Conservation (phyloP, 2,797 vertebrate genomes). For the Coilia nasus region DNA sequence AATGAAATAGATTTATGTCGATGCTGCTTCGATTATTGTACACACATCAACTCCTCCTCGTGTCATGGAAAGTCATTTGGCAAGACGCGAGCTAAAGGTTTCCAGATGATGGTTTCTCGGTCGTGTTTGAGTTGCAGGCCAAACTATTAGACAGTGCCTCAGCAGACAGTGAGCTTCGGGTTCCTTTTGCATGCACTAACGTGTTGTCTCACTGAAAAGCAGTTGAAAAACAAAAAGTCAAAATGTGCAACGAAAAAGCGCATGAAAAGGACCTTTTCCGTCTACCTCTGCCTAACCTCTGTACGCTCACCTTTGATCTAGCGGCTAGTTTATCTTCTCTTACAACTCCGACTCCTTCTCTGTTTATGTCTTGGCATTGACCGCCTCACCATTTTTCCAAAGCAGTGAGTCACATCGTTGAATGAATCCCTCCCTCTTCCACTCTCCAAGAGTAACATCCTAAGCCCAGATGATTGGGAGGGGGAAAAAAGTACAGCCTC, state of each 20-base stretch:
- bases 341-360: slow-evolving; percentile 52
- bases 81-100: background rate
- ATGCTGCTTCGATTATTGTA: slow-evolving; percentile 18
- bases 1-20: slow-evolving; percentile 24
- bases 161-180: background rate
- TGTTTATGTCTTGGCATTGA: slow-evolving; percentile 62
- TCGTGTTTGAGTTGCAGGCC: background rate
- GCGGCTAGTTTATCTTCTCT: slow-evolving; percentile 26
- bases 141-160: background rate
- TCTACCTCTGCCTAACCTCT: background rate
- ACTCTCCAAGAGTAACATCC: slow-evolving; percentile 50
- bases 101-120: slow-evolving; percentile 15
- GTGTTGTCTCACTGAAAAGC: slow-evolving; percentile 17
- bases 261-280: background rate
- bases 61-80: slow-evolving; percentile 24
- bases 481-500: slow-evolving; percentile 45
- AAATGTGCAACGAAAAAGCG: background rate
- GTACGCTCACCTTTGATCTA: slow-evolving; percentile 50
- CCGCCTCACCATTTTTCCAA: slow-evolving; percentile 56
- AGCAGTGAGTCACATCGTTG: slow-evolving; percentile 61
- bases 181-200: background rate
- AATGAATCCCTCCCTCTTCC: slow-evolving; percentile 36
- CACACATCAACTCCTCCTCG: slow-evolving; percentile 13
- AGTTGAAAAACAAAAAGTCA: background rate
- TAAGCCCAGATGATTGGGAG: slow-evolving; percentile 54